Percentiles rank a stretch among this genome's conserved stretches.
These are phyloP conservation scores for Garrulus glandarius DNA, from an alignment of 2,797 vertebrate species.

Conservation along the genomic window DNA sequence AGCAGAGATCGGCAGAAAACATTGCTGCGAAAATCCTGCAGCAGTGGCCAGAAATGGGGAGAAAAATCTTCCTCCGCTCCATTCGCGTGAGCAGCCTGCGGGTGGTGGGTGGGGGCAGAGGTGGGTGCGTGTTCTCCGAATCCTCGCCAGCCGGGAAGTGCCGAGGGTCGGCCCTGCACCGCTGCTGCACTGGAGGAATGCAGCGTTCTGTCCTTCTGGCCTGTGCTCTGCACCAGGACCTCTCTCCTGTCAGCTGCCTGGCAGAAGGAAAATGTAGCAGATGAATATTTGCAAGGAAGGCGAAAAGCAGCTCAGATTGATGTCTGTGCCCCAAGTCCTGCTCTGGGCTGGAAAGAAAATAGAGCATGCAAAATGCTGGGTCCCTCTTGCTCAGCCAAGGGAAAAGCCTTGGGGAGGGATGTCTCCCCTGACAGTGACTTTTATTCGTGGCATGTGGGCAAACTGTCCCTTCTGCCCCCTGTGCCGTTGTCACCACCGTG, in stretches of 20 bases:
- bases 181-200: accelerated
- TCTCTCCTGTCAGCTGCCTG: neutral
- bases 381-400: neutral
- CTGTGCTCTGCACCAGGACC: neutral
- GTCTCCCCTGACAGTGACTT: neutral
- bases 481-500: accelerated
- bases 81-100: accelerated
- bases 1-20: constrained; percentile 47
- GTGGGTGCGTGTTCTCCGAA: neutral
- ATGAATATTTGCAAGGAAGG: neutral
- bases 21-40: neutral
- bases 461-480: neutral
- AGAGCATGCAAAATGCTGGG: neutral
- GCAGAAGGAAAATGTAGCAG: accelerated
- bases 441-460: neutral
- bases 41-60: neutral
- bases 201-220: neutral
- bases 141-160: accelerated
- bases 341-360: neutral
- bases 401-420: neutral
- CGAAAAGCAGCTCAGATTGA: neutral
- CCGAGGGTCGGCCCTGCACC: accelerated
- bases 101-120: neutral
- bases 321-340: neutral
- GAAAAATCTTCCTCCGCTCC: accelerated